These are phyloP conservation scores for Gobio gobio DNA, from an alignment of 2,113 vertebrate species.

Conservation along the genomic window DNA sequence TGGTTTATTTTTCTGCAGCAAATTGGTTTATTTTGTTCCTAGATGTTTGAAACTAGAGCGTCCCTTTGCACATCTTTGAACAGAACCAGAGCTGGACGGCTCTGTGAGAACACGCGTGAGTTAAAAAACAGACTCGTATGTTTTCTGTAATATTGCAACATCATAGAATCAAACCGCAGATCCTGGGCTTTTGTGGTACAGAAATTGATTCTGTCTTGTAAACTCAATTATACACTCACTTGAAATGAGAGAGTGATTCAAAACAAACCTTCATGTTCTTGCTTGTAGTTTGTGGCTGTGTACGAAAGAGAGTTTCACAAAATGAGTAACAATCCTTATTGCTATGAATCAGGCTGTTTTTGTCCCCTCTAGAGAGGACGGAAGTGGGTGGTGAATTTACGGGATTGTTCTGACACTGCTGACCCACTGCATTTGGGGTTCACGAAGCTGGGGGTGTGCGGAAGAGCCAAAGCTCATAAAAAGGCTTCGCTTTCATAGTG, in stretches of 20 bases:
- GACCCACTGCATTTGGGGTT: background rate
- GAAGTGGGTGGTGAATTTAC: constrained; percentile 19
- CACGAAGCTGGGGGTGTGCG: background rate
- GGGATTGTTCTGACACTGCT: background rate
- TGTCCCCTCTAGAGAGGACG: background rate
- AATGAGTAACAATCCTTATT: background rate
- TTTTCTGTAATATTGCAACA: constrained; percentile 66
- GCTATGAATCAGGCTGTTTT: constrained; percentile 1
- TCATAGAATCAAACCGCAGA: constrained; percentile 56
- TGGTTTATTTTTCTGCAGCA: constrained; percentile 71
- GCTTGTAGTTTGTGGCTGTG: background rate
- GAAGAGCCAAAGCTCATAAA: background rate
- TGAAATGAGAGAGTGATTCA: constrained; percentile 9
- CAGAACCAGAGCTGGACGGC: constrained; percentile 31
- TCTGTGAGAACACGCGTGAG: constrained; percentile 44
- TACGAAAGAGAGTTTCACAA: constrained; percentile 6
- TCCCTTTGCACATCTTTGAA: constrained; percentile 41
- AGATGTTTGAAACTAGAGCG: constrained; percentile 61
- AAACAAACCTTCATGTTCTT: constrained; percentile 34
- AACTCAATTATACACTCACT: background rate
- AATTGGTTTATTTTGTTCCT: constrained; percentile 70
- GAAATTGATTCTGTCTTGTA: constrained; percentile 20
- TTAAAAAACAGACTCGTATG: constrained; percentile 62
- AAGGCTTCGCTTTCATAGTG: constrained; percentile 2
- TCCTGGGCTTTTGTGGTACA: constrained; percentile 51